These are phyloP conservation scores for Falcunculus frontatus DNA, from an alignment of 2,113 vertebrate genomes.

Conservation along the genomic window DNA sequence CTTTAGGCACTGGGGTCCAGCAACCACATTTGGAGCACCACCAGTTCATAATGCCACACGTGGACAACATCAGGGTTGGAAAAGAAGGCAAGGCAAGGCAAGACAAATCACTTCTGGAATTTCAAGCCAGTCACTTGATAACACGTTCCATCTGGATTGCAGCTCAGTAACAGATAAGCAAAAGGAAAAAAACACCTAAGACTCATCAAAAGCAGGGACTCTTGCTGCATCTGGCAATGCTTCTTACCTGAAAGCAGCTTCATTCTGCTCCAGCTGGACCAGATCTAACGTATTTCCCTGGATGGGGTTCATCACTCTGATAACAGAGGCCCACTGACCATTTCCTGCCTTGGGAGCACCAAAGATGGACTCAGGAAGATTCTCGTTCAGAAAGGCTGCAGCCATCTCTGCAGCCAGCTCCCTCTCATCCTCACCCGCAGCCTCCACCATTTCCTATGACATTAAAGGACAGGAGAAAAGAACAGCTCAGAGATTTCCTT, in stretches of 20 bases:
- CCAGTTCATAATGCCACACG: background rate
- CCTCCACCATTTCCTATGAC: slow-evolving; percentile 95
- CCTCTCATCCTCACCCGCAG: slow-evolving; percentile 94
- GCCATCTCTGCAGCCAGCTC: slow-evolving; percentile 98
- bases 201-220: background rate
- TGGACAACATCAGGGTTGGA: background rate
- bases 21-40: background rate
- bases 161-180: background rate
- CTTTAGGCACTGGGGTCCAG: background rate
- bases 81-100: background rate
- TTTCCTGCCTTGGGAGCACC: slow-evolving; percentile 95
- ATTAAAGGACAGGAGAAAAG: background rate
- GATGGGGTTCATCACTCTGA: slow-evolving; percentile 94
- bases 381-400: slow-evolving; percentile 95
- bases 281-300: slow-evolving; percentile 91
- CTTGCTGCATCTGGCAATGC: background rate
- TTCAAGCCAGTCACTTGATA: background rate
- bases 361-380: slow-evolving; percentile 94
- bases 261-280: slow-evolving; percentile 96
- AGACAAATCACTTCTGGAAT: background rate
- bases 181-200: background rate
- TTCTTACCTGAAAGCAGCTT: slow-evolving; percentile 94
- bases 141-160: background rate
- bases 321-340: slow-evolving; percentile 96
- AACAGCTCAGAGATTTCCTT: background rate